Evolutionary conservation across 92 coral and sea anemone species (phyloP).

Genomic region (Epizoanthus fatuus): DNA sequence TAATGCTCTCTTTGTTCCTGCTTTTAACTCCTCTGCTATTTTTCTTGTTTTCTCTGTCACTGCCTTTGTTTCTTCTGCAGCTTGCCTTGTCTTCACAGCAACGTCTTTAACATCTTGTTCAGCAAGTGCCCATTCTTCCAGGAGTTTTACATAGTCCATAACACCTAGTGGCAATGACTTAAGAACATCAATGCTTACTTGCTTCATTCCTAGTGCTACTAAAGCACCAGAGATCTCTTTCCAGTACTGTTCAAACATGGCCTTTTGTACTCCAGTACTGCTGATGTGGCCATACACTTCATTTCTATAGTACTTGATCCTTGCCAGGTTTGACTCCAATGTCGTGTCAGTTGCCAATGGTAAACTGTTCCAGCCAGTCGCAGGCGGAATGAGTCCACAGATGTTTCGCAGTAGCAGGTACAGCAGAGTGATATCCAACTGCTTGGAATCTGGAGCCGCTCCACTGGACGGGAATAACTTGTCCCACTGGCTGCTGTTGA

Average conservation of each 20-base stretch:
- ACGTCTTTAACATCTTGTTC: constrained; percentile 31
- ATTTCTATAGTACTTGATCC: constrained; percentile 73
- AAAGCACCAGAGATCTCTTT: constrained; percentile 59
- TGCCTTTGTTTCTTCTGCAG: constrained; percentile 1
- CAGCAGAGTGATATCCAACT: constrained; percentile 73
- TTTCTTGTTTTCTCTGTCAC: constrained; percentile 15
- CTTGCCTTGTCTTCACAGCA: constrained; percentile 8
- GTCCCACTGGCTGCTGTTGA: constrained; percentile 66
- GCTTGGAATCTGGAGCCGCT: constrained; percentile 50
- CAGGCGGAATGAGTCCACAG: constrained; percentile 57
- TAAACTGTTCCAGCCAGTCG: constrained; percentile 52
- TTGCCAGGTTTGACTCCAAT: constrained; percentile 67
- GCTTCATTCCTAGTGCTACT: constrained; percentile 63
- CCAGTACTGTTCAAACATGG: constrained; percentile 55
- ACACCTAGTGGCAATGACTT: constrained; percentile 27
- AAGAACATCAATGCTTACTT: constrained; percentile 7
- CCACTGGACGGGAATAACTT: constrained; percentile 68
- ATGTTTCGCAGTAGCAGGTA: constrained; percentile 63
- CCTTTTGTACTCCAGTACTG: constrained; percentile 42
- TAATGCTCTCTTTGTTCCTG: neutral
- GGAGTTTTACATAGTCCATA: constrained; percentile 5
- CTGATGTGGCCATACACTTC: constrained; percentile 56
- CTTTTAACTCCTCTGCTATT: neutral
- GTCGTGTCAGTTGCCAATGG: constrained; percentile 65
- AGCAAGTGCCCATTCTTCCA: constrained; percentile 19